Conservation (phyloP, 2,797 vertebrate genomes). For the Halcyon leucocephala region DNA sequence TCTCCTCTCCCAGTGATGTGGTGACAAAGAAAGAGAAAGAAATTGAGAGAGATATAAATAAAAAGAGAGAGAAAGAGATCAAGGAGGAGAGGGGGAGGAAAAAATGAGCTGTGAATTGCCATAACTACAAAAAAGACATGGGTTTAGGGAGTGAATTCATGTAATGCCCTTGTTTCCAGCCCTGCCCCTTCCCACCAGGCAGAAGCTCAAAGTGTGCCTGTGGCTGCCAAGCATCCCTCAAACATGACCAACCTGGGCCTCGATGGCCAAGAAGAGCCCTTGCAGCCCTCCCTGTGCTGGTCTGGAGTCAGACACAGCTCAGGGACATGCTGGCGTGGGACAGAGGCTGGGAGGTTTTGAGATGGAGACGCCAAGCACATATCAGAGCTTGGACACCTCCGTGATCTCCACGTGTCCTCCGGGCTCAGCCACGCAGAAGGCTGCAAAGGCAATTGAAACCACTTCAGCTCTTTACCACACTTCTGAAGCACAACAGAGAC, state of each 20-base stretch:
- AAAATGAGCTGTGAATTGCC: background rate
- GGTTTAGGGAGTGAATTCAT: background rate
- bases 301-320: background rate
- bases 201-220: background rate
- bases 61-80: background rate
- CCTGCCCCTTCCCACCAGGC: background rate
- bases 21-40: conserved; percentile 20
- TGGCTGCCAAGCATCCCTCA: background rate
- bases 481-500: background rate
- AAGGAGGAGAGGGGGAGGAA: accelerated
- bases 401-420: accelerated
- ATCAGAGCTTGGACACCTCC: background rate
- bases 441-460: background rate
- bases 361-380: background rate
- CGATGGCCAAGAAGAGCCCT: accelerated
- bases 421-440: background rate
- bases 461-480: background rate
- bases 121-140: background rate
- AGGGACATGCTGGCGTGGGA: background rate
- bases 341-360: background rate
- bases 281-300: too few relatives aligned
- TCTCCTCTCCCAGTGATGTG: background rate
- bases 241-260: background rate
- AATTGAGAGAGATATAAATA: background rate
- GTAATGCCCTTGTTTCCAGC: background rate